Evolutionary conservation across 2,113 vertebrate genomes (phyloP), one percentile per base, ranked within the genome.

Genomic region (Nibea coibor): DNA sequence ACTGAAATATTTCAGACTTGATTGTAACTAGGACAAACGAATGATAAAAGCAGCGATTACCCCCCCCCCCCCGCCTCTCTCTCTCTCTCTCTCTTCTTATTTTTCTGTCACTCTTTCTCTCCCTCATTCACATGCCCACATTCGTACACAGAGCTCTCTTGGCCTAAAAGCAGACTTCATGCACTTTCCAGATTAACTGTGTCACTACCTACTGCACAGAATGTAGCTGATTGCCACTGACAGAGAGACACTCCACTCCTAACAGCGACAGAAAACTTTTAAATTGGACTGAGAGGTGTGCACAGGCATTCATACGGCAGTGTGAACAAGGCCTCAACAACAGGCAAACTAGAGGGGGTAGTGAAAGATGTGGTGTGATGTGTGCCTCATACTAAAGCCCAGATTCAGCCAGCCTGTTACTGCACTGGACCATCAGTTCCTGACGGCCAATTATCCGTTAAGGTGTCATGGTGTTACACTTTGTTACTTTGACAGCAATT

Each of bases 351-450:
- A 62, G 88, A 89, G 75, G 75, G 83, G 87, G 88, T 78, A 76
- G 91, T 91, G 89, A 85, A 76, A 87, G 88, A 93, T 90, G 90
- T 81, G 86, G 79, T 42, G 77, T 91, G 91, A 94, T 81, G 85
- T 92, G 88, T 87, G 84, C 70, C 72, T 85, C 83, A 64, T 86
- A 91, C 91, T 90, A 80, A 92, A 86, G 91, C 80, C 91, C 92
- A 92, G 93, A 93, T 93, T 94, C 92, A 90, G 58, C 71, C 81
- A 81, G 75, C 61, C 28, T 65, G 75, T 80, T 43, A 72, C 57
- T 57, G 67, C 64, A 39, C 45, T 16, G 10, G 24, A 65, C 58
- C 45, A 31, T 81, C 62, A 79, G 45, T 76, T 47, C 62, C 73
- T 69, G 58, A 87, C 88, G 75, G 64, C 65, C 68, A 67, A 10